Percentiles rank a stretch among this genome's conserved stretches.
These are phyloP conservation scores for Hedya salicella DNA, from an alignment of 2,888 invertebrate species.

Conservation along the genomic window DNA sequence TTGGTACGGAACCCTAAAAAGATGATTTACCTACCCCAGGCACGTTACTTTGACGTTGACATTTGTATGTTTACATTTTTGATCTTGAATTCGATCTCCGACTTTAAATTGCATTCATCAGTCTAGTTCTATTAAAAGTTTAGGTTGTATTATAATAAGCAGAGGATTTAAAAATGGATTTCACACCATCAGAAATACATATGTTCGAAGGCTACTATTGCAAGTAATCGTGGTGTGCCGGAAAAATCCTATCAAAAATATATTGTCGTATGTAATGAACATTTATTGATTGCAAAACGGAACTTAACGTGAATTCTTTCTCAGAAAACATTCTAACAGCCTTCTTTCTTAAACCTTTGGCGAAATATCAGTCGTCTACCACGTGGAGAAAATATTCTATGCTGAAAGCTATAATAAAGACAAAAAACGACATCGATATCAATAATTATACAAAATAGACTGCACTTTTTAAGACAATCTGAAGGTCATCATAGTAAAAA, in stretches of 20 bases:
- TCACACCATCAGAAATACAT: conserved; percentile 14
- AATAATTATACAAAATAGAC: conserved; percentile 41
- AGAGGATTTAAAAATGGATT: too few species aligned
- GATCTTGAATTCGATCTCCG: too few species aligned
- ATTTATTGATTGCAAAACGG: conserved; percentile 17
- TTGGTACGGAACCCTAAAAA: too few species aligned
- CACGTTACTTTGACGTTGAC: too few species aligned
- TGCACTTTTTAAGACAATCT: conserved; percentile 41
- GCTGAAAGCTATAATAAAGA: conserved; percentile 44
- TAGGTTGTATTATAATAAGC: too few species aligned
- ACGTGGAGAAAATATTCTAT: conserved; percentile 26
- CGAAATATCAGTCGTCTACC: conserved; percentile 23
- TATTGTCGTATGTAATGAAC: neutral
- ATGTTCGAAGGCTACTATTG: neutral
- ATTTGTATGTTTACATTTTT: too few species aligned
- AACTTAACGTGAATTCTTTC: conserved; percentile 4
- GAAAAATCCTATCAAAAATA: conserved; percentile 12
- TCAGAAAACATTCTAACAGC: conserved; percentile 10
- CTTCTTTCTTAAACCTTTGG: conserved; percentile 9
- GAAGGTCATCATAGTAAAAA: conserved; percentile 42
- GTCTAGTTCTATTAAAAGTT: too few species aligned
- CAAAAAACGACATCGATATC: conserved; percentile 43
- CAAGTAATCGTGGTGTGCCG: conserved; percentile 3
- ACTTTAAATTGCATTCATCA: too few species aligned
- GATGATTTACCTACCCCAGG: too few species aligned